These are phyloP conservation scores for Oscheius myriophilus DNA, from an alignment of 2,888 invertebrate species.

Conservation along the genomic window DNA sequence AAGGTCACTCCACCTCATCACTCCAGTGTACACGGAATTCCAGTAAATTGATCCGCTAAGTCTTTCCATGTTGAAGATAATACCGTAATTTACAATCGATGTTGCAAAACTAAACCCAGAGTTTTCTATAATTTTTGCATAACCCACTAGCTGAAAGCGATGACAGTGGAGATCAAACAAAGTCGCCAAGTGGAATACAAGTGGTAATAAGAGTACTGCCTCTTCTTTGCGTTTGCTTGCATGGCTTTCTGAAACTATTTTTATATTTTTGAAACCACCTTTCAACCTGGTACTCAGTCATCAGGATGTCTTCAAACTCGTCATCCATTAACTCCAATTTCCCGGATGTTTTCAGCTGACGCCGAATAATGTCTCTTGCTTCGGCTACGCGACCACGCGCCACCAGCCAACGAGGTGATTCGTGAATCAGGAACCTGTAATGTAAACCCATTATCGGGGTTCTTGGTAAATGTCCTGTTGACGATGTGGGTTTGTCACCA, in stretches of 20 bases:
- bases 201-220: constrained; percentile 47
- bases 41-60: constrained; percentile 62
- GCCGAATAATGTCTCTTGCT: constrained; percentile 44
- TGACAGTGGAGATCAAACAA: constrained; percentile 35
- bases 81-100: constrained; percentile 62
- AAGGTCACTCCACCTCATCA: constrained; percentile 36
- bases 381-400: constrained; percentile 58
- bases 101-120: constrained; percentile 48
- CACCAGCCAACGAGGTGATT: constrained; percentile 50
- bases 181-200: constrained; percentile 39
- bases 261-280: background rate
- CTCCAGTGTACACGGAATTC: constrained; percentile 49
- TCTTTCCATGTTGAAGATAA: constrained; percentile 69
- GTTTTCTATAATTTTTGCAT: background rate
- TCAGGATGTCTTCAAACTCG: constrained; percentile 43
- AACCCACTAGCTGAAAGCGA: constrained; percentile 51
- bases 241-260: constrained; percentile 27
- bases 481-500: no score
- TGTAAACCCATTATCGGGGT: background rate
- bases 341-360: constrained; percentile 38
- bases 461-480: no score
- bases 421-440: constrained; percentile 44
- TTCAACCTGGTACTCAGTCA: constrained; percentile 40
- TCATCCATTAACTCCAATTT: constrained; percentile 39
- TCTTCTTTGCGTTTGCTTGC: constrained; percentile 34